Conservation (phyloP, 2,888 invertebrate genomes). For the Unio pictorum region DNA sequence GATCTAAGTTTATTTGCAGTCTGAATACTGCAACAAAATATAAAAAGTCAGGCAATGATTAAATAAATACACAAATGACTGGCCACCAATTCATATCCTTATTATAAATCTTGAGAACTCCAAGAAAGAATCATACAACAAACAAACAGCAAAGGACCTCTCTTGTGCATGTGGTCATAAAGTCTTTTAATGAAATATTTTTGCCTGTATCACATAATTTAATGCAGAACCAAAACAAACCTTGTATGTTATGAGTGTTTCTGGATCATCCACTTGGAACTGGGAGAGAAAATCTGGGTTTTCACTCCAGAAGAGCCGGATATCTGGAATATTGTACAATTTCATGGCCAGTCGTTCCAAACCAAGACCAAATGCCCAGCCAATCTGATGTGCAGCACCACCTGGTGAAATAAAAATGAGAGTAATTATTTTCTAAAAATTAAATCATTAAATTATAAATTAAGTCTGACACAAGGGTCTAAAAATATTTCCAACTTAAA, state of each 20-base stretch:
- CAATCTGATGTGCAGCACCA: slow-evolving; percentile 88
- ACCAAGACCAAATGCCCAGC: slow-evolving; percentile 98
- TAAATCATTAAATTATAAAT: not conserved
- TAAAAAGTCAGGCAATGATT: too few species aligned
- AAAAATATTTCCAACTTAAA: too few species aligned
- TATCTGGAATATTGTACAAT: slow-evolving; percentile 94
- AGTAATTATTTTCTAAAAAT: not conserved
- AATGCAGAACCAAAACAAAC: slow-evolving; percentile 62
- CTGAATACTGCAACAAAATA: too few species aligned
- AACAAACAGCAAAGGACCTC: too few species aligned
- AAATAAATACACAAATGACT: too few species aligned
- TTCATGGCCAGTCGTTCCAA: slow-evolving; percentile 97
- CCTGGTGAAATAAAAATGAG: slow-evolving; percentile 56
- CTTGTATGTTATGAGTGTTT: slow-evolving; percentile 82
- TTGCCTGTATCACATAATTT: too few species aligned
- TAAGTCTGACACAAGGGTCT: not conserved
- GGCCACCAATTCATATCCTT: too few species aligned
- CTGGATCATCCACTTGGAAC: slow-evolving; percentile 83
- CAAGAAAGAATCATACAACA: too few species aligned
- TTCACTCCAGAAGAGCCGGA: slow-evolving; percentile 94
- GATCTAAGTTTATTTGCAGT: too few species aligned
- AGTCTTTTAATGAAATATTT: too few species aligned
- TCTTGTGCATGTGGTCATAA: too few species aligned
- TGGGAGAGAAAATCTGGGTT: slow-evolving; percentile 94
- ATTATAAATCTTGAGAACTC: too few species aligned